Evolutionary conservation across 2,113 vertebrate species (phyloP).

Genomic region (Poeciliopsis turrubarensis): DNA sequence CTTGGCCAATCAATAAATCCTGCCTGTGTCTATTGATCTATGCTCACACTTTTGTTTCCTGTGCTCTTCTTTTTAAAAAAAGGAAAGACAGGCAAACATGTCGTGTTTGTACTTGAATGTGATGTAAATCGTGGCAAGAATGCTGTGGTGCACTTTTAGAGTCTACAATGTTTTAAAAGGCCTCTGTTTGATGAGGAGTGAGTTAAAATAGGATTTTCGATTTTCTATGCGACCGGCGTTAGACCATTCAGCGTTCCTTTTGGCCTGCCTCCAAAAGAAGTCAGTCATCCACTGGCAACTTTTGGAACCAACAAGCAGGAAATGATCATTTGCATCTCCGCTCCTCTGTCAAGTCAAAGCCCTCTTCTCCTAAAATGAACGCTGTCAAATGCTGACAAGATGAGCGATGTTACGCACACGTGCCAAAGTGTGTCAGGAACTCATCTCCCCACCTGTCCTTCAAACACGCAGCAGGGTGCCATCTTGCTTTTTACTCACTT

Average conservation of each 20-base stretch:
- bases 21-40: constrained; percentile 57
- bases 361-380: constrained; percentile 74
- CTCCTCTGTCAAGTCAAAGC: constrained; percentile 76
- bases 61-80: constrained; percentile 15
- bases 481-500: constrained; percentile 68
- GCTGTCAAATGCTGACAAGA: constrained; percentile 70
- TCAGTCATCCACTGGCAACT: constrained; percentile 71
- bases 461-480: constrained; percentile 66
- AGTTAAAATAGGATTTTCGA: constrained; percentile 24
- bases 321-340: constrained; percentile 83
- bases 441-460: constrained; percentile 71
- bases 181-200: constrained; percentile 9
- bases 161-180: neutral
- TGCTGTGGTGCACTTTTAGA: neutral
- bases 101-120: constrained; percentile 54
- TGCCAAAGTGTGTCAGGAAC: constrained; percentile 76
- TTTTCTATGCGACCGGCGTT: neutral
- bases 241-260: constrained; percentile 26
- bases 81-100: constrained; percentile 60
- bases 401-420: constrained; percentile 40
- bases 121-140: constrained; percentile 42
- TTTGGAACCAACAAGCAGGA: constrained; percentile 56
- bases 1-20: constrained; percentile 58
- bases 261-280: constrained; percentile 18
- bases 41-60: constrained; percentile 21